These are phyloP conservation scores for Tachystola acroxantha DNA, from an alignment of 2,888 invertebrate species.

Conservation along the genomic window DNA sequence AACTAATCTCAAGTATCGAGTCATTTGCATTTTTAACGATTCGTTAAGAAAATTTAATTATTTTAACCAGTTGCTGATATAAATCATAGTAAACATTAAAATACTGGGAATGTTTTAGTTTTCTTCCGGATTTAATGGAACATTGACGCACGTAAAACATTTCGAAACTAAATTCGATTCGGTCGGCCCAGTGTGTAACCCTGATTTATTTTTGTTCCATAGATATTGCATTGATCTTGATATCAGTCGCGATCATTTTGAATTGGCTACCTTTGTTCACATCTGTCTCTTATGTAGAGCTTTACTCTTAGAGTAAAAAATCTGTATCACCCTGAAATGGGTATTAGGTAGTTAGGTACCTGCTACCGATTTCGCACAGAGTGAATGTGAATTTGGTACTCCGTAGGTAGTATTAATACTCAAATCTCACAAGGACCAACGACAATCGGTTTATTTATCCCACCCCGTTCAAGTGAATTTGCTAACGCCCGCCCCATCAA, in stretches of 20 bases:
- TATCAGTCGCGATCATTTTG: constrained; percentile 1
- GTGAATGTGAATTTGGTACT: too few species aligned
- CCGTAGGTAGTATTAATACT: too few species aligned
- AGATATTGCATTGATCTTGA: constrained; percentile 28
- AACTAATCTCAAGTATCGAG: neutral
- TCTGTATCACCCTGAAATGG: too few species aligned
- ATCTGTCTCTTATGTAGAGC: too few species aligned
- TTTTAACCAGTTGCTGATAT: neutral
- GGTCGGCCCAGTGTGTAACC: constrained; percentile 30
- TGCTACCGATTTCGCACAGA: too few species aligned
- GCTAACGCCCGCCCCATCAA: too few species aligned
- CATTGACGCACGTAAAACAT: constrained; percentile 42
- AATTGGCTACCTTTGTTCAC: neutral
- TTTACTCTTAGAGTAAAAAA: too few species aligned
- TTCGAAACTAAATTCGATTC: constrained; percentile 23
- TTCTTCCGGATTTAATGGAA: constrained; percentile 38
- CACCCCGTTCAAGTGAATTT: too few species aligned
- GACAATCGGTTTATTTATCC: too few species aligned
- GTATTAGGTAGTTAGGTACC: too few species aligned
- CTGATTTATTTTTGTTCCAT: constrained; percentile 35
- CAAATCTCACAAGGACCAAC: too few species aligned
- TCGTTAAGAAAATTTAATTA: constrained; percentile 1
- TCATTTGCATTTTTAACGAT: neutral
- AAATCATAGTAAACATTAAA: constrained; percentile 8
- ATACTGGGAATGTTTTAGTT: constrained; percentile 26